These are phyloP conservation scores for Cotesia vestalis DNA, from an alignment of 1,140 invertebrate species.

Conservation along the genomic window DNA sequence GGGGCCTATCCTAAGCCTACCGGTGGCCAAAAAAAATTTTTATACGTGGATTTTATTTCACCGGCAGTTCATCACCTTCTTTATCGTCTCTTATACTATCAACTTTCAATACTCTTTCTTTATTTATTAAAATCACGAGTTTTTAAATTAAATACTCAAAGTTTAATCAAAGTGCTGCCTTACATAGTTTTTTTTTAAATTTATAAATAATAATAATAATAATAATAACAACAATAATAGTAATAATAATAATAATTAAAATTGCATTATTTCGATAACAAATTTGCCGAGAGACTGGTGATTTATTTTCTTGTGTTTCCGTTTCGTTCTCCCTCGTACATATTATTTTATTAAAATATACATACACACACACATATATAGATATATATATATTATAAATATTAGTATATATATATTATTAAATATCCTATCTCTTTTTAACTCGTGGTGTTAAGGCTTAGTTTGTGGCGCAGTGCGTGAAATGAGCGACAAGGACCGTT, in stretches of 20 bases:
- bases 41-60: slow-evolving; percentile 15
- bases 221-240: too few species aligned
- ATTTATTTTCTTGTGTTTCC: neutral
- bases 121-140: neutral
- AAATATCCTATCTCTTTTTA: slow-evolving; percentile 11
- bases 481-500: slow-evolving; percentile 83
- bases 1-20: slow-evolving; percentile 40
- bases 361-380: neutral
- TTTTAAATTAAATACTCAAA: too few species aligned
- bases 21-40: slow-evolving; percentile 38
- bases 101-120: neutral
- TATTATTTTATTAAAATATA: neutral
- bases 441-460: slow-evolving; percentile 21
- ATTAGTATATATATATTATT: neutral
- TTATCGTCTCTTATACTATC: neutral
- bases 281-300: too few species aligned
- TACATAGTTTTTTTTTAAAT: too few species aligned
- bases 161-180: too few species aligned
- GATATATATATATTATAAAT: slow-evolving; percentile 5
- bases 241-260: too few species aligned
- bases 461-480: slow-evolving; percentile 61
- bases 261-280: too few species aligned
- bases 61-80: neutral
- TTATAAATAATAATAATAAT: too few species aligned
- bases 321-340: neutral